Percentiles rank a stretch among this genome's conserved stretches.
phyloP scores from a whole-genome alignment of 2,888 invertebrate genomes.

The Drosophila dives region DNA sequence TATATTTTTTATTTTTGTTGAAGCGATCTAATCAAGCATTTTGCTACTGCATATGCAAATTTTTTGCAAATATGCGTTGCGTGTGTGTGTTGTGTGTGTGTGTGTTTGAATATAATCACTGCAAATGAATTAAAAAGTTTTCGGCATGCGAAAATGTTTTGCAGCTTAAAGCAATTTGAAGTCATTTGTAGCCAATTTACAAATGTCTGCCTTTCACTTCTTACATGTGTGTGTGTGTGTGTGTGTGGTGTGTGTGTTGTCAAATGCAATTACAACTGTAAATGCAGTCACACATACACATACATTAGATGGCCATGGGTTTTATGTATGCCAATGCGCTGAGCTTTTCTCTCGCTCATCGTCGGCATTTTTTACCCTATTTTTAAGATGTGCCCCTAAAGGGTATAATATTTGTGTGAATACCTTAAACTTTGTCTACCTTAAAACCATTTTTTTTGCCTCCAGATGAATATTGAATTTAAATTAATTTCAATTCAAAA shows the following conservation, averaged over 20 bases:
- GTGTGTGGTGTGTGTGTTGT: constrained; percentile 20
- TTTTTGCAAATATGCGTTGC: constrained; percentile 18
- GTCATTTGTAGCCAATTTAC: constrained; percentile 81
- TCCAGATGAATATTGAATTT: no score
- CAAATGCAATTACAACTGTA: constrained; percentile 70
- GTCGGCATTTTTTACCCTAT: constrained; percentile 26
- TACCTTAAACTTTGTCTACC: background rate
- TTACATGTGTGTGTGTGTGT: background rate
- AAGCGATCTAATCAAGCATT: constrained; percentile 70
- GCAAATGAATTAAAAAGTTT: constrained; percentile 80
- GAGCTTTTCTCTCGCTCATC: constrained; percentile 44
- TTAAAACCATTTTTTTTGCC: no score
- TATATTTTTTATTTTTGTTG: constrained; percentile 16
- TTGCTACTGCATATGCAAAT: constrained; percentile 34
- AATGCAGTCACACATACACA: constrained; percentile 29
- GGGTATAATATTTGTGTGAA: background rate
- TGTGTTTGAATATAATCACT: constrained; percentile 66
- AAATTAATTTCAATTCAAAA: no score
- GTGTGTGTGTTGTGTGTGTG: constrained; percentile 20
- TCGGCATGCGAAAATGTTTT: constrained; percentile 73
- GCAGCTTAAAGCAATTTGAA: constrained; percentile 79
- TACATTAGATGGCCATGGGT: constrained; percentile 34
- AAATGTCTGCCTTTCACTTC: constrained; percentile 55
- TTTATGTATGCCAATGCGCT: constrained; percentile 65
- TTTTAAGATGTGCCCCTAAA: background rate